Percentiles rank a stretch among this genome's conserved stretches.
phyloP scores from a whole-genome alignment of 2,113 vertebrate genomes.

The Limanda limanda region DNA sequence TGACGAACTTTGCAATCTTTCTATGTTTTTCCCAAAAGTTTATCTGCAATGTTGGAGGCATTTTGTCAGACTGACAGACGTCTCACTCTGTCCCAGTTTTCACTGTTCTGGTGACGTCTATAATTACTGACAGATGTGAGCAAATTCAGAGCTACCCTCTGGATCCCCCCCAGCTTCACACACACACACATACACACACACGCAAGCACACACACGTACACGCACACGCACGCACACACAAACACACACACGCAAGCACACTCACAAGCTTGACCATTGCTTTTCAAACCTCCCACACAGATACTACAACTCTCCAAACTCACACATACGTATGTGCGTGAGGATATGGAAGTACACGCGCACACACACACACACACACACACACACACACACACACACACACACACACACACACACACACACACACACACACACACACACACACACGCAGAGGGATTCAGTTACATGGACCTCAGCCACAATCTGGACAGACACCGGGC shows the following conservation, averaged over 20 bases:
- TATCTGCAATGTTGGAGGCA: constrained; percentile 37
- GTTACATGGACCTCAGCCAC: constrained; percentile 75
- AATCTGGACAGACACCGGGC: constrained; percentile 75
- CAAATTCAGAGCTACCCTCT: constrained; percentile 57
- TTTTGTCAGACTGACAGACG: constrained; percentile 49
- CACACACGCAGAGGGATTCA: constrained; percentile 58
- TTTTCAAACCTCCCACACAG: constrained; percentile 77
- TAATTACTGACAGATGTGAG: constrained; percentile 78
- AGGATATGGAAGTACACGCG: constrained; percentile 30
- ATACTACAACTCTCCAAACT: constrained; percentile 50
- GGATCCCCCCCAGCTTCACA: constrained; percentile 24
- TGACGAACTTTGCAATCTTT: no score
- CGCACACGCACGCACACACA: constrained; percentile 24
- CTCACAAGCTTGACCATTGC: constrained; percentile 48
- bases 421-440: constrained; percentile 15
- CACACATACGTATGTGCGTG: constrained; percentile 26
- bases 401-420: constrained; percentile 33
- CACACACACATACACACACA: constrained; percentile 22
- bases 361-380: constrained; percentile 28
- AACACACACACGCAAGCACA: constrained; percentile 3
- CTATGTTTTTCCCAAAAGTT: no score
- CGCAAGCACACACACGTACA: constrained; percentile 15
- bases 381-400: constrained; percentile 14
- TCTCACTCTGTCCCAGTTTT: constrained; percentile 51
- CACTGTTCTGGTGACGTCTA: constrained; percentile 66